Conservation (phyloP, 2,113 vertebrate species). For the Caretta caretta region DNA sequence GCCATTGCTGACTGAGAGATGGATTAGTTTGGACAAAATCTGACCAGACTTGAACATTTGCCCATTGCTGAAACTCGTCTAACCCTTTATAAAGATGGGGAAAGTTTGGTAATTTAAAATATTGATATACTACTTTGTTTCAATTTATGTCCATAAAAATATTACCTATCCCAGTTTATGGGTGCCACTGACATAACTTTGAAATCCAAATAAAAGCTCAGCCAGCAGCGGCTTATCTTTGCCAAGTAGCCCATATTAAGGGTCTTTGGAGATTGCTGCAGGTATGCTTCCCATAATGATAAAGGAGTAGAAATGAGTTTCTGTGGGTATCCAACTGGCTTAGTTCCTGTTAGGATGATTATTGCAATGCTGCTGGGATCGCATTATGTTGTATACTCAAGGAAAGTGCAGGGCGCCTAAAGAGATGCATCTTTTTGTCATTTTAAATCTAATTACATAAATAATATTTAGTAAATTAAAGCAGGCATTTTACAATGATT, state of each 20-base stretch:
- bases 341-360: neutral
- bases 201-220: constrained; percentile 9
- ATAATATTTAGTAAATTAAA: neutral
- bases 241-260: constrained; percentile 35
- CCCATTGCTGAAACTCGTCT: neutral
- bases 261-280: constrained; percentile 22
- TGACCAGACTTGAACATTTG: neutral
- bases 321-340: neutral
- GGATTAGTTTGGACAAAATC: neutral
- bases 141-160: neutral
- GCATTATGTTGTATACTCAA: neutral
- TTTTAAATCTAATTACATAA: neutral
- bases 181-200: constrained; percentile 52
- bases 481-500: neutral
- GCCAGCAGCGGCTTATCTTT: constrained; percentile 27
- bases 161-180: neutral
- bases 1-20: neutral
- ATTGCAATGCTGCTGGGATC: neutral
- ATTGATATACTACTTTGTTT: constrained; percentile 37
- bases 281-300: neutral
- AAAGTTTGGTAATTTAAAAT: constrained; percentile 48
- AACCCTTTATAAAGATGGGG: constrained; percentile 9
- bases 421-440: neutral
- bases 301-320: neutral
- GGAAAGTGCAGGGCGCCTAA: neutral